Evolutionary conservation across 2,113 vertebrate genomes (phyloP).

Genomic region (Lycaon pictus): DNA sequence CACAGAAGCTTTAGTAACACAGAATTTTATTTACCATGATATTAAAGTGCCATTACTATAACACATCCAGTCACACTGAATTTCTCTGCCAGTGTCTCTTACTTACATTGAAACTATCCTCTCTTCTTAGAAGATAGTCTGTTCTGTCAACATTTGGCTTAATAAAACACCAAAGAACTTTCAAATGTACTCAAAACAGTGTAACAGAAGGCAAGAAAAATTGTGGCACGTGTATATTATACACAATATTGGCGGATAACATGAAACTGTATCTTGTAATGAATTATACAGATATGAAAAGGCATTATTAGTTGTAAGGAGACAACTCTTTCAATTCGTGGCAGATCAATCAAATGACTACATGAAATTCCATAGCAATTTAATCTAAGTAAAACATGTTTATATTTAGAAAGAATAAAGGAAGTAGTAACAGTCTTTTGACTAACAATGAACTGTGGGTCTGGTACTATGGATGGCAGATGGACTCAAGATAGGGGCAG

Average conservation of each 20-base stretch:
- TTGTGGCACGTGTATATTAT: constrained; percentile 53
- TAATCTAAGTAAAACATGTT: constrained; percentile 77
- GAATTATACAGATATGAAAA: constrained; percentile 82
- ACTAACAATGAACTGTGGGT: background rate
- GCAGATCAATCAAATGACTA: constrained; percentile 76
- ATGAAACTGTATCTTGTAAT: constrained; percentile 74
- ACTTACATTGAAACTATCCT: background rate
- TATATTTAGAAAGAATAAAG: constrained; percentile 57
- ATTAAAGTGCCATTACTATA: background rate
- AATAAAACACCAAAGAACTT: constrained; percentile 73
- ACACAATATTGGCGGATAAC: constrained; percentile 65
- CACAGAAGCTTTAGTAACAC: background rate
- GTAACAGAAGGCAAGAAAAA: constrained; percentile 61
- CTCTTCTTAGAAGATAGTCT: background rate
- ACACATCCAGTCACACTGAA: background rate
- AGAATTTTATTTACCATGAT: background rate
- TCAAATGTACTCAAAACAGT: constrained; percentile 51
- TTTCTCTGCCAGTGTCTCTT: constrained; percentile 1
- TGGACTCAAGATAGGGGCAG: background rate
- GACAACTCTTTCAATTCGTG: constrained; percentile 70
- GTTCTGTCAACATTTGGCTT: constrained; percentile 63
- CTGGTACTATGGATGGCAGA: background rate
- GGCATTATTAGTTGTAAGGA: constrained; percentile 82
- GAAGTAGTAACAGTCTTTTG: background rate
- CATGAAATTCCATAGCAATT: constrained; percentile 77